Evolutionary conservation across 2,888 invertebrate genomes (phyloP).

Genomic region (Mythimna impura): DNA sequence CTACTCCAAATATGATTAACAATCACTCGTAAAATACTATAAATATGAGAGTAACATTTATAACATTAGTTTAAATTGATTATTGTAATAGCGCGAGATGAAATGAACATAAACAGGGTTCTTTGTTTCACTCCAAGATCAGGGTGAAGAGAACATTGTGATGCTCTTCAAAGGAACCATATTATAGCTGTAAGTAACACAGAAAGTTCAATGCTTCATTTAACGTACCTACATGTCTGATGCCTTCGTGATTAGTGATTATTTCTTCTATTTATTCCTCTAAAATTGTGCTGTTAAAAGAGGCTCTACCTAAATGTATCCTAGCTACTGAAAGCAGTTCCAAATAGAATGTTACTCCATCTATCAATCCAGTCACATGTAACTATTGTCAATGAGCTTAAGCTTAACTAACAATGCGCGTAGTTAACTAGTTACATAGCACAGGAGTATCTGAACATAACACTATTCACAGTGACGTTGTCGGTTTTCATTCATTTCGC

Average conservation of each 20-base stretch:
- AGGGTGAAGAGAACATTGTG: constrained; percentile 1
- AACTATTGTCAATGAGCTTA: neutral
- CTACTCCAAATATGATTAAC: constrained; percentile 69
- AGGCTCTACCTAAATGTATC: neutral
- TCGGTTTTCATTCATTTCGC: constrained; percentile 36
- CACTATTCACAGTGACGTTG: constrained; percentile 34
- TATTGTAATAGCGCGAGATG: constrained; percentile 50
- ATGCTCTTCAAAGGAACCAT: neutral
- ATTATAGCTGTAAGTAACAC: neutral
- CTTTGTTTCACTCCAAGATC: constrained; percentile 32
- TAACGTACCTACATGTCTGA: neutral
- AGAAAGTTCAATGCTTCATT: neutral
- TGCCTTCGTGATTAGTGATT: neutral
- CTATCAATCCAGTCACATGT: neutral
- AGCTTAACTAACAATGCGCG: neutral
- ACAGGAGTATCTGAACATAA: constrained; percentile 10
- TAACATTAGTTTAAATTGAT: constrained; percentile 61
- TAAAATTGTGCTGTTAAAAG: too few relatives aligned
- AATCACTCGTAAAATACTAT: constrained; percentile 67
- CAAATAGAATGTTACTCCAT: constrained; percentile 2
- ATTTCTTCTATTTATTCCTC: too few relatives aligned
- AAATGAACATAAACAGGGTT: constrained; percentile 41
- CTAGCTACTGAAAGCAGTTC: neutral
- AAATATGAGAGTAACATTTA: constrained; percentile 58
- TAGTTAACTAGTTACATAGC: neutral